Evolutionary conservation across 2,113 vertebrate genomes (phyloP).

Genomic region (Orcinus orca): DNA sequence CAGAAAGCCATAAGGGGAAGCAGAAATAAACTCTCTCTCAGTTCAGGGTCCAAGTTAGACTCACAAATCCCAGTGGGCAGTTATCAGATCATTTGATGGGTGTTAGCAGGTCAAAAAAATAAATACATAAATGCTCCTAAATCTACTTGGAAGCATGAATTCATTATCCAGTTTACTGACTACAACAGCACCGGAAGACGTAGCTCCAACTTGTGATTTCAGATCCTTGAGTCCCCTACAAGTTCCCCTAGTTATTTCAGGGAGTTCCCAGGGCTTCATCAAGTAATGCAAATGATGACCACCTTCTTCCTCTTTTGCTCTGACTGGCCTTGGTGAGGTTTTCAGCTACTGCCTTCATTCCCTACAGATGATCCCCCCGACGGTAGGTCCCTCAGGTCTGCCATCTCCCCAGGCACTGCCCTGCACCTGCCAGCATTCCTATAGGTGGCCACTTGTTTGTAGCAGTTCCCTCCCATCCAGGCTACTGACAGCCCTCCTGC

Average conservation of each 20-base stretch:
- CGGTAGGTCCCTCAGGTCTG: fast-evolving
- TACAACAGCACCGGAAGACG: background rate
- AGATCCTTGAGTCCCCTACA: background rate
- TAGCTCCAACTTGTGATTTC: background rate
- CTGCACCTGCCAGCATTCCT: too few species aligned
- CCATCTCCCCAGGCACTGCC: background rate
- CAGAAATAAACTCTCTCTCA: background rate
- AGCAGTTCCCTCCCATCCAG: background rate
- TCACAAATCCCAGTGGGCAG: background rate
- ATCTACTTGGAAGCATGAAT: background rate
- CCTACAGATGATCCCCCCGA: background rate
- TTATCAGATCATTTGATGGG: background rate
- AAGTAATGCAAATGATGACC: background rate
- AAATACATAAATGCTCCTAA: background rate
- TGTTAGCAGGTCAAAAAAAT: background rate
- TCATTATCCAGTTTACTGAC: background rate
- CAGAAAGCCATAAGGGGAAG: background rate
- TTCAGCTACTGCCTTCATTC: background rate
- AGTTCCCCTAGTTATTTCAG: background rate
- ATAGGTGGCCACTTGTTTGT: background rate
- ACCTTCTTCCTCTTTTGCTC: background rate
- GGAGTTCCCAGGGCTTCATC: background rate
- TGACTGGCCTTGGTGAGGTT: background rate
- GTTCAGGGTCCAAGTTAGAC: background rate
- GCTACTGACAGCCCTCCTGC: background rate